phyloP scores from a whole-genome alignment of 2,113 vertebrate genomes.

The Origma solitaria region DNA sequence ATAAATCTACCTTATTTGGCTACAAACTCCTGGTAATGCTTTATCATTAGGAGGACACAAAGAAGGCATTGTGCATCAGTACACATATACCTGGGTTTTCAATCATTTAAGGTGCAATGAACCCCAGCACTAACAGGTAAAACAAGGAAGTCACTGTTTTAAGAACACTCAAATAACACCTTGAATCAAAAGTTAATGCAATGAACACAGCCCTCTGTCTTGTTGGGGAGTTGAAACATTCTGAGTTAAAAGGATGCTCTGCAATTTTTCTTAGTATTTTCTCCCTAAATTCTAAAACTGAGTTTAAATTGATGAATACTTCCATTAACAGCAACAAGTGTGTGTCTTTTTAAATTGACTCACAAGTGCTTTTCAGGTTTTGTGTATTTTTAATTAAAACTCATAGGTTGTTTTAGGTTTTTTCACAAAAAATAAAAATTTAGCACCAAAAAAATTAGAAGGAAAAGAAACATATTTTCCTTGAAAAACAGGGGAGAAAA shows the following conservation, averaged over 20 bases:
- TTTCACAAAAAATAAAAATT: not conserved
- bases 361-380: rapidly evolving
- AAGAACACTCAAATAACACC: not conserved
- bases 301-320: not conserved
- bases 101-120: not conserved
- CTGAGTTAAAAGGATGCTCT: not conserved
- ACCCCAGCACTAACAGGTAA: not conserved
- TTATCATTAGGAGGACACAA: not conserved
- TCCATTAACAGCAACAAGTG: not conserved
- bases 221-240: rapidly evolving
- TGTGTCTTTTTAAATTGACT: not conserved
- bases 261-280: not conserved
- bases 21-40: not conserved
- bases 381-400: not conserved
- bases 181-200: not conserved
- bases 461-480: not conserved
- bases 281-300: not conserved
- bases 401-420: rapidly evolving
- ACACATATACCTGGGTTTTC: not conserved
- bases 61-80: not conserved
- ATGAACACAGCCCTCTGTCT: not conserved
- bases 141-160: not conserved
- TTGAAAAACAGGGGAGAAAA: rapidly evolving
- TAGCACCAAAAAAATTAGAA: not conserved
- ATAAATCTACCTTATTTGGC: conserved; percentile 9